phyloP scores from a whole-genome alignment of 2,113 vertebrate genomes.

The Tetraodon nigroviridis region DNA sequence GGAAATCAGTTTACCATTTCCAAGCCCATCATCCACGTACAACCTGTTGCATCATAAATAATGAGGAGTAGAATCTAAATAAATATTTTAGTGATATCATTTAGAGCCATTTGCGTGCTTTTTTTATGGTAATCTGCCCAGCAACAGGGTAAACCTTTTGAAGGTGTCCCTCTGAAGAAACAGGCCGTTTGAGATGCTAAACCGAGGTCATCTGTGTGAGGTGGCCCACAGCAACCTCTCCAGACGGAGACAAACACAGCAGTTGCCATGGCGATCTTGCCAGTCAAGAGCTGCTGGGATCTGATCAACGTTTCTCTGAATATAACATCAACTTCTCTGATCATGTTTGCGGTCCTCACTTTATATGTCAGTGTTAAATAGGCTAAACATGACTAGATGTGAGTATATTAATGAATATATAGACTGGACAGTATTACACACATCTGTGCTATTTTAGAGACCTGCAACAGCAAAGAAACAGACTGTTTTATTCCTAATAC shows the following conservation, averaged over 20 bases:
- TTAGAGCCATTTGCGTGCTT: constrained; percentile 6
- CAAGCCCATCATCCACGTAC: too few relatives aligned
- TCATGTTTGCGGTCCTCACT: neutral
- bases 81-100: neutral
- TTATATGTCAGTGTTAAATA: too few relatives aligned
- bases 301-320: constrained; percentile 10
- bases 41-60: too few relatives aligned
- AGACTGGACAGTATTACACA: too few relatives aligned
- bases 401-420: too few relatives aligned
- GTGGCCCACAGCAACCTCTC: constrained; percentile 19
- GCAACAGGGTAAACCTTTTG: constrained; percentile 39
- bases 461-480: neutral
- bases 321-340: constrained; percentile 3
- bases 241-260: constrained; percentile 43
- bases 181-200: constrained; percentile 33
- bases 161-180: constrained; percentile 19
- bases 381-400: too few relatives aligned
- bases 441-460: neutral
- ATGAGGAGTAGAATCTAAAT: neutral
- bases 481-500: neutral
- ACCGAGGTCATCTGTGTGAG: constrained; percentile 24
- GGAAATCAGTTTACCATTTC: too few relatives aligned
- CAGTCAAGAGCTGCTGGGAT: constrained; percentile 4
- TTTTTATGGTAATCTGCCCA: constrained; percentile 33
- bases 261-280: constrained; percentile 37